Evolutionary conservation across 2,797 vertebrate genomes (phyloP).

Genomic region (Takifugu rubripes): DNA sequence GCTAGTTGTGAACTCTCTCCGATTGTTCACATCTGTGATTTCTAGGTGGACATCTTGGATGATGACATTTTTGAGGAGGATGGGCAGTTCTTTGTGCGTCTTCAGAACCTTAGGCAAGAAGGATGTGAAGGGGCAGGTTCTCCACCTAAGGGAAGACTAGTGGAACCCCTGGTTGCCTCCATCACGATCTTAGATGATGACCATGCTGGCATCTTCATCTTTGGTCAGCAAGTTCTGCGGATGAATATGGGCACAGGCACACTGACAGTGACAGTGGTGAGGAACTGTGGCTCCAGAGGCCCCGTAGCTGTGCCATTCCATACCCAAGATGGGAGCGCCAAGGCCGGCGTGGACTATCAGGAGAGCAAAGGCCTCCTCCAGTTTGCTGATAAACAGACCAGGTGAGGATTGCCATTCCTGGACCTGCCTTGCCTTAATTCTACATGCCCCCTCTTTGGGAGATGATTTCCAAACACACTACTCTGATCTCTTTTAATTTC

Average conservation of each 20-base stretch:
- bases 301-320: slow-evolving; percentile 86
- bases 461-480: no score
- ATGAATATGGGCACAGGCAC: slow-evolving; percentile 89
- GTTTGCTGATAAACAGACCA: slow-evolving; percentile 88
- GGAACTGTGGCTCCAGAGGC: slow-evolving; percentile 88
- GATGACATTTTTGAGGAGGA: slow-evolving; percentile 96
- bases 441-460: no score
- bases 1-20: no score
- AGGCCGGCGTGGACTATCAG: slow-evolving; percentile 86
- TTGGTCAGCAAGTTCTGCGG: slow-evolving; percentile 80
- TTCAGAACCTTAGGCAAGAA: slow-evolving; percentile 85
- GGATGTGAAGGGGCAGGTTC: slow-evolving; percentile 76
- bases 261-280: slow-evolving; percentile 82
- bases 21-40: not conserved
- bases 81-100: slow-evolving; percentile 87
- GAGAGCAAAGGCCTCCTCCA: slow-evolving; percentile 85
- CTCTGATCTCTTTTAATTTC: no score
- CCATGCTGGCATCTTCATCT: slow-evolving; percentile 94
- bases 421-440: no score
- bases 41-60: slow-evolving; percentile 86
- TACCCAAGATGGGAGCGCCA: slow-evolving; percentile 85
- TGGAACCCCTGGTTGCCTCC: slow-evolving; percentile 84
- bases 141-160: slow-evolving; percentile 79
- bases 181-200: slow-evolving; percentile 96
- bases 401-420: slow-evolving; percentile 67